These are phyloP conservation scores for Thecocarcelia acutangulata DNA, from an alignment of 2,888 invertebrate genomes.

Conservation along the genomic window DNA sequence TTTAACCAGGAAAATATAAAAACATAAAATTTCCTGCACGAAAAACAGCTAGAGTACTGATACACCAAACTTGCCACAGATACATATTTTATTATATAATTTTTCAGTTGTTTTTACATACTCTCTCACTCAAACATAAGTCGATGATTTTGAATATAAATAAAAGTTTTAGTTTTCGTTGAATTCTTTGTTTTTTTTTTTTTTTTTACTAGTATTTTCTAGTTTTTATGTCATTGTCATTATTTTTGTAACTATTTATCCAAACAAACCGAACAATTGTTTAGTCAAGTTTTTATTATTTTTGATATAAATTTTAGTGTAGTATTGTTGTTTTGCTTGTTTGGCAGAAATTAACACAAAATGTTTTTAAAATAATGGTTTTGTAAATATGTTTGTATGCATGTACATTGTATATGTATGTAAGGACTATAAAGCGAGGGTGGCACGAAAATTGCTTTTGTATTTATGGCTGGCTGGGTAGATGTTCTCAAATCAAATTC, in stretches of 20 bases:
- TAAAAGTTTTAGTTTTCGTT: constrained; percentile 27
- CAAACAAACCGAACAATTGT: constrained; percentile 45
- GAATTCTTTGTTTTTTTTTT: background rate
- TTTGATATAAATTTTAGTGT: constrained; percentile 5
- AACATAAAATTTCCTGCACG: constrained; percentile 27
- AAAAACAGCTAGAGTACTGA: constrained; percentile 6
- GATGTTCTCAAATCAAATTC: no score
- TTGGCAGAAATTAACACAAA: constrained; percentile 62
- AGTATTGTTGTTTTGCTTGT: constrained; percentile 34
- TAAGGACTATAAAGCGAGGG: no score
- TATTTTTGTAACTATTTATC: constrained; percentile 52
- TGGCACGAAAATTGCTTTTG: no score
- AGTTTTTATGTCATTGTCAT: constrained; percentile 51
- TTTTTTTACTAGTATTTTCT: constrained; percentile 3
- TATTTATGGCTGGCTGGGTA: no score
- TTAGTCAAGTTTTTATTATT: constrained; percentile 11
- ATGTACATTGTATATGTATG: no score
- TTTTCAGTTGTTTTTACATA: background rate
- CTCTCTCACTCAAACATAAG: background rate
- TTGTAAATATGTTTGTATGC: background rate
- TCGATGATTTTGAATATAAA: constrained; percentile 39
- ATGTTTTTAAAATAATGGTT: constrained; percentile 57
- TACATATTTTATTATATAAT: constrained; percentile 17
- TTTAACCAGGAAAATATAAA: constrained; percentile 55
- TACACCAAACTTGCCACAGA: constrained; percentile 1